phyloP scores from a whole-genome alignment of 2,888 invertebrate genomes.

The Agrilus biguttatus region DNA sequence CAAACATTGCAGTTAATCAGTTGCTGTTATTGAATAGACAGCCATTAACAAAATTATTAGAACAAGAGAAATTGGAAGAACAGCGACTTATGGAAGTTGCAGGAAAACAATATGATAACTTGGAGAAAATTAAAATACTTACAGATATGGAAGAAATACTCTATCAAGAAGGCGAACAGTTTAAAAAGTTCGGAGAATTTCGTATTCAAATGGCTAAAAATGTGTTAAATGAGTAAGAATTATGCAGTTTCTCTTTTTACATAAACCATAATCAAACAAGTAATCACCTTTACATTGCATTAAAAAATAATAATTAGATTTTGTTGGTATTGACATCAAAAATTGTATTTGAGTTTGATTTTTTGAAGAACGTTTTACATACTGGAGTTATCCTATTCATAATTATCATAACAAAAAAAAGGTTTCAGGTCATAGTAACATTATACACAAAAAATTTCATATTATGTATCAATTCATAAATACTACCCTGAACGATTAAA shows the following conservation, averaged over 20 bases:
- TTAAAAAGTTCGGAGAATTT: constrained; percentile 46
- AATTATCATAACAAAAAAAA: too few relatives aligned
- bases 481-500: too few relatives aligned
- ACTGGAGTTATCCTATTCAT: too few relatives aligned
- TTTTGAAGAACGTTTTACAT: too few relatives aligned
- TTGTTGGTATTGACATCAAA: too few relatives aligned
- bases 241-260: not conserved
- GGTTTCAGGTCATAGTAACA: too few relatives aligned
- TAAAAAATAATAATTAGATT: too few relatives aligned
- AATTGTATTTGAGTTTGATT: too few relatives aligned
- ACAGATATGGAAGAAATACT: constrained; percentile 56
- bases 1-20: constrained; percentile 50
- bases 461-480: too few relatives aligned
- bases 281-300: too few relatives aligned
- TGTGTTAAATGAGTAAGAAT: constrained; percentile 43
- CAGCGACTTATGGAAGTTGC: constrained; percentile 47
- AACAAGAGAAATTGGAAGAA: constrained; percentile 53
- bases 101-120: constrained; percentile 39
- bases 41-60: constrained; percentile 46
- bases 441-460: too few relatives aligned
- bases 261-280: too few relatives aligned
- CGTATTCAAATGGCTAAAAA: constrained; percentile 40
- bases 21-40: constrained; percentile 47
- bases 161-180: constrained; percentile 48
- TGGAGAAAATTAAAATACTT: constrained; percentile 53